phyloP scores from a whole-genome alignment of 1,140 invertebrate genomes.

The Eupristina koningsbergeri region DNA sequence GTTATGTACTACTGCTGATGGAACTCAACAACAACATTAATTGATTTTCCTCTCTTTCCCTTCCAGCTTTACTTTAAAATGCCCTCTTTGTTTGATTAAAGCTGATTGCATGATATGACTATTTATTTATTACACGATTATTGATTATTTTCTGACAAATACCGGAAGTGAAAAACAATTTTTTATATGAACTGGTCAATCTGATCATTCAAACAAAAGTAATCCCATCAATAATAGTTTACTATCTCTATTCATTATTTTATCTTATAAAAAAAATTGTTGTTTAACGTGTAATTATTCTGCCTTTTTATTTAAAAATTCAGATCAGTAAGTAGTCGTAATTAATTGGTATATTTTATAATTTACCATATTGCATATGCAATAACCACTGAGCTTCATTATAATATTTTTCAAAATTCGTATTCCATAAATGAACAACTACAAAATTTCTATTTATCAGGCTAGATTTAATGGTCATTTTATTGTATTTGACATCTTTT shows the following conservation, averaged over 20 bases:
- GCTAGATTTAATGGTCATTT: neutral
- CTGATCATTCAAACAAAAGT: neutral
- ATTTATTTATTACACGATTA: conserved; percentile 4
- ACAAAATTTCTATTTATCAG: neutral
- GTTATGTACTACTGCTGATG: neutral
- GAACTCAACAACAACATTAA: conserved; percentile 6
- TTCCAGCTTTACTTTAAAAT: neutral
- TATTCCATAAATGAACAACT: neutral
- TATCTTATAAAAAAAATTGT: no score
- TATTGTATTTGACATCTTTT: conserved; percentile 7
- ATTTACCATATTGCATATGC: neutral
- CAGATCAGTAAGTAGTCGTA: no score
- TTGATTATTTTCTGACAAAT: neutral
- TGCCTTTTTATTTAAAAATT: no score
- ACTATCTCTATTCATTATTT: no score
- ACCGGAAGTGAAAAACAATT: conserved; percentile 4
- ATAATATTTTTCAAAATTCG: neutral
- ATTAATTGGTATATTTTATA: no score
- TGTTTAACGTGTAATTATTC: no score
- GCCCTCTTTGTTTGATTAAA: neutral
- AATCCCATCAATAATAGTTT: no score
- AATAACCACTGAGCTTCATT: neutral
- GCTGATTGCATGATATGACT: neutral
- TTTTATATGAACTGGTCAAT: neutral
- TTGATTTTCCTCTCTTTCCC: neutral